Evolutionary conservation across 2,113 vertebrate genomes (phyloP).

Genomic region (Laticauda colubrina): DNA sequence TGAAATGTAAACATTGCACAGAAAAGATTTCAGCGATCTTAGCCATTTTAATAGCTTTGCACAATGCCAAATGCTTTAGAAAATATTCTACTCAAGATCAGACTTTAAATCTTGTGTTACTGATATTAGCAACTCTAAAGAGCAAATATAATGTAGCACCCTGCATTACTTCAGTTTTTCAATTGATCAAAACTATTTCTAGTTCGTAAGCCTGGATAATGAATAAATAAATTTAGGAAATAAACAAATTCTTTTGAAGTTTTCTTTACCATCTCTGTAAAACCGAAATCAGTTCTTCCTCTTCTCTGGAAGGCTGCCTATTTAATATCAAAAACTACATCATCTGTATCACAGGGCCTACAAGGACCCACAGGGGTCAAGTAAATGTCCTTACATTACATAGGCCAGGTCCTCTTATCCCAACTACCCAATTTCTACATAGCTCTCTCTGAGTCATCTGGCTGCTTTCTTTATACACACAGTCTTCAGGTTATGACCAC

Average conservation of each 20-base stretch:
- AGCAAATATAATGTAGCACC: background rate
- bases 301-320: background rate
- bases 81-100: background rate
- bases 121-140: background rate
- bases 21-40: background rate
- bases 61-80: background rate
- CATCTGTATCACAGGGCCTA: background rate
- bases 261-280: background rate
- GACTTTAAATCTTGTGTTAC: conserved; percentile 13
- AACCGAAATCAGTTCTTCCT: background rate
- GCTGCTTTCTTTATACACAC: background rate
- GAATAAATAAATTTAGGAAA: background rate
- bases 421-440: background rate
- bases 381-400: background rate
- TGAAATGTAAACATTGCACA: background rate
- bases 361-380: background rate
- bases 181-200: conserved; percentile 9
- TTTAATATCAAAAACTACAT: background rate
- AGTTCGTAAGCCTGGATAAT: background rate
- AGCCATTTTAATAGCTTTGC: background rate
- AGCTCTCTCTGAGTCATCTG: background rate
- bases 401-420: background rate
- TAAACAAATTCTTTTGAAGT: conserved; percentile 19
- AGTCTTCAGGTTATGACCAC: background rate
- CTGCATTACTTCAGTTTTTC: conserved; percentile 47